phyloP scores from a whole-genome alignment of 2,797 vertebrate genomes.

The Halcyon leucocephala region DNA sequence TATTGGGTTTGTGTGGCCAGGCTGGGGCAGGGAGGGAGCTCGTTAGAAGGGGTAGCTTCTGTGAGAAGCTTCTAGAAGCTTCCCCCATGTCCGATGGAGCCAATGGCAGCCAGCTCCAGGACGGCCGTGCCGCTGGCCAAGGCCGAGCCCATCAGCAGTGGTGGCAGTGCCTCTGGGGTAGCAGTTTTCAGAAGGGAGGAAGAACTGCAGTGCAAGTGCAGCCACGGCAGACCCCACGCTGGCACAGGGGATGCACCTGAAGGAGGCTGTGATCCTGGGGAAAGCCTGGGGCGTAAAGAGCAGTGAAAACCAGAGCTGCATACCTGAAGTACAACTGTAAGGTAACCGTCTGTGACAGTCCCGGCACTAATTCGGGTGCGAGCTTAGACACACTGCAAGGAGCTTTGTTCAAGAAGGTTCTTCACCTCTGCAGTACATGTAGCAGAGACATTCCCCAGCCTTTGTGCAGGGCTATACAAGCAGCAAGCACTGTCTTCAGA shows the following conservation, averaged over 20 bases:
- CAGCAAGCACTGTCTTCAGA: not conserved
- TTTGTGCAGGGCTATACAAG: not conserved
- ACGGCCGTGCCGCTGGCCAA: no score
- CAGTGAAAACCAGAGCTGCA: not conserved
- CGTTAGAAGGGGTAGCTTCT: no score
- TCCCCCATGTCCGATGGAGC: not conserved
- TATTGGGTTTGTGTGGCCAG: no score
- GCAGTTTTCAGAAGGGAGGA: not conserved
- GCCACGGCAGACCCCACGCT: no score
- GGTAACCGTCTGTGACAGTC: not conserved
- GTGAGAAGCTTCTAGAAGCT: no score
- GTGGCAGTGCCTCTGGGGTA: not conserved
- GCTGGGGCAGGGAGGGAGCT: no score
- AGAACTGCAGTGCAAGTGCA: not conserved
- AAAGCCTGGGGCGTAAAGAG: not conserved
- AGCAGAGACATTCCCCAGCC: not conserved
- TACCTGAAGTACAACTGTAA: not conserved
- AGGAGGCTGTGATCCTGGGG: not conserved
- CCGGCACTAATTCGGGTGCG: not conserved
- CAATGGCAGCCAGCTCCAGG: no score
- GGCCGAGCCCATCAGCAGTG: not conserved
- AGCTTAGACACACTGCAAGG: not conserved
- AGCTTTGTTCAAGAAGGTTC: not conserved
- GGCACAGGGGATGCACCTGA: no score
- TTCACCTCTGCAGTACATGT: not conserved